phyloP scores from a whole-genome alignment of 1,140 invertebrate genomes.

The Forficula auricularia region DNA sequence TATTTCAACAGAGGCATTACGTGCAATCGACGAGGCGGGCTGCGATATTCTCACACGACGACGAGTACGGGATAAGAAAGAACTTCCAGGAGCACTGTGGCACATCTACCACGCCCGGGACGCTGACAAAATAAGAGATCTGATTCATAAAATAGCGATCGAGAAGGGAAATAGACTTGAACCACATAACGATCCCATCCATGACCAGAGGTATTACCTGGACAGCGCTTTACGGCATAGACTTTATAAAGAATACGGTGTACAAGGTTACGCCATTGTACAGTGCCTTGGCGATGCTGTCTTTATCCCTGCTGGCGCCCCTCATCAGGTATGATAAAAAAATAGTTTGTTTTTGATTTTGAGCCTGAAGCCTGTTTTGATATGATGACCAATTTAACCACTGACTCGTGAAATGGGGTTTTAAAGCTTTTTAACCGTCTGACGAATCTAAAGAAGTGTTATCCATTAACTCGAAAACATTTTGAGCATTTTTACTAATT shows the following conservation, averaged over 20 bases:
- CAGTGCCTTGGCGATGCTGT: slow-evolving; percentile 93
- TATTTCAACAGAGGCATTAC: slow-evolving; percentile 48
- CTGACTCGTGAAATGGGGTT: background rate
- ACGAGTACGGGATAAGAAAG: slow-evolving; percentile 61
- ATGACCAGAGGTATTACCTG: slow-evolving; percentile 93
- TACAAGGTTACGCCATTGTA: slow-evolving; percentile 86
- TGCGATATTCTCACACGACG: slow-evolving; percentile 73
- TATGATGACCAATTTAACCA: background rate
- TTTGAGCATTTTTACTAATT: no score
- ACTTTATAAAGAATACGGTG: slow-evolving; percentile 79
- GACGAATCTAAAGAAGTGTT: no score
- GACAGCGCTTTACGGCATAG: slow-evolving; percentile 72
- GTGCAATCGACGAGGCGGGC: slow-evolving; percentile 78
- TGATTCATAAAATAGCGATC: slow-evolving; percentile 77
- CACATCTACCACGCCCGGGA: slow-evolving; percentile 90
- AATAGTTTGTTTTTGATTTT: background rate
- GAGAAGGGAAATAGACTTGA: slow-evolving; percentile 73
- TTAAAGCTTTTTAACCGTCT: slow-evolving; percentile 1
- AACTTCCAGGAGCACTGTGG: slow-evolving; percentile 86
- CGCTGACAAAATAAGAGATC: slow-evolving; percentile 87
- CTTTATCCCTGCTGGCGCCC: slow-evolving; percentile 92
- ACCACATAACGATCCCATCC: slow-evolving; percentile 86
- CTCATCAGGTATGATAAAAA: slow-evolving; percentile 55
- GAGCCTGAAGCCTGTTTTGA: background rate
- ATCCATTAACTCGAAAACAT: no score